A percentile compares a stretch with the other conserved stretches of the same genome.
Evolutionary conservation across 1,140 invertebrate genomes (phyloP).

Genomic region (Tetramorium parvispinum): DNA sequence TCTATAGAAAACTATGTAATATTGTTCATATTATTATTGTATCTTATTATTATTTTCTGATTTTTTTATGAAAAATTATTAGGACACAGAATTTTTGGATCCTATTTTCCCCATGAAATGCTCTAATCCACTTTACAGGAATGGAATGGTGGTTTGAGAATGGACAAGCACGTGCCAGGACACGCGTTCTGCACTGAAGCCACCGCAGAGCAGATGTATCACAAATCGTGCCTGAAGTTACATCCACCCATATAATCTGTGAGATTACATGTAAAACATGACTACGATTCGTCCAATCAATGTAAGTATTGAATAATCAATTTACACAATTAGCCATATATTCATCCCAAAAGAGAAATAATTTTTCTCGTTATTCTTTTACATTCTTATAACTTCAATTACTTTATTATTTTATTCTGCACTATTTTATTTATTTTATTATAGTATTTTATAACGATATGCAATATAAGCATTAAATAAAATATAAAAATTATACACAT

Average conservation of each 20-base stretch:
- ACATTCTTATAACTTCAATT: not conserved
- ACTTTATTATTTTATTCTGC: not conserved
- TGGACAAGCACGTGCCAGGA: constrained; percentile 70
- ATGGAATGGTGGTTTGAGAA: constrained; percentile 72
- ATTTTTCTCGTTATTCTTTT: not conserved
- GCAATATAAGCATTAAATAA: not conserved
- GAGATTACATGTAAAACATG: constrained; percentile 78
- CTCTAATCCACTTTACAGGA: constrained; percentile 78
- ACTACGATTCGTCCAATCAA: constrained; percentile 61
- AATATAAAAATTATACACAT: not conserved
- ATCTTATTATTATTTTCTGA: not conserved
- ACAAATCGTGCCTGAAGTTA: constrained; percentile 74
- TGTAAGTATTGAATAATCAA: constrained; percentile 29
- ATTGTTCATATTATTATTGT: not conserved
- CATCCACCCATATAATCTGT: constrained; percentile 76
- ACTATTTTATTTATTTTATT: not conserved
- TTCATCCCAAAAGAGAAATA: not conserved
- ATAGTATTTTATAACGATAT: not conserved
- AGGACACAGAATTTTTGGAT: constrained; percentile 22
- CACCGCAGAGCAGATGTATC: constrained; percentile 79
- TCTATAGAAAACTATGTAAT: not conserved
- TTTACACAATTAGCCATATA: not conserved
- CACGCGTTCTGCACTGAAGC: constrained; percentile 78
- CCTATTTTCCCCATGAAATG: constrained; percentile 39
- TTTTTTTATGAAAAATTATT: constrained; percentile 3